These are phyloP conservation scores for Teleogryllus oceanicus DNA, from an alignment of 2,888 invertebrate genomes.

Conservation along the genomic window DNA sequence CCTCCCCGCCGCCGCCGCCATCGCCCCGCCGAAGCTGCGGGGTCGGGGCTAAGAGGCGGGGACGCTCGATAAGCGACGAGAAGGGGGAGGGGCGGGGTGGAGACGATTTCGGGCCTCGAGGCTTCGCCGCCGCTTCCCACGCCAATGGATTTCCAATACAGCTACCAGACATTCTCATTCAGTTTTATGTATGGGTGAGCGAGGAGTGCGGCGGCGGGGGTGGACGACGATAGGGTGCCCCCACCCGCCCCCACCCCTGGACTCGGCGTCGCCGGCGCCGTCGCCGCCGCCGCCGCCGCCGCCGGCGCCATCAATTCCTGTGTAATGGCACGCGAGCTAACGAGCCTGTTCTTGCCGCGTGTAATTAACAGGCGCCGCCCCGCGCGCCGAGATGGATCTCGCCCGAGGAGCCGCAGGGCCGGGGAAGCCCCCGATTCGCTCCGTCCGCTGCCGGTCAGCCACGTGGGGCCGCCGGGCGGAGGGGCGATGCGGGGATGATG, in stretches of 20 bases:
- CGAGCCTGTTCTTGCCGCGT: background rate
- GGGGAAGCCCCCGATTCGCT: background rate
- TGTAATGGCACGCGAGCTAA: conserved; percentile 5
- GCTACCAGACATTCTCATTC: conserved; percentile 11
- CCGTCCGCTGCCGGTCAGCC: too few species aligned
- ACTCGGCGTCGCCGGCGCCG: background rate
- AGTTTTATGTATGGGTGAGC: conserved; percentile 18
- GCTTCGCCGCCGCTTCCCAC: background rate
- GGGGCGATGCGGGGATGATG: background rate
- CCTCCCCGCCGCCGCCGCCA: too few species aligned
- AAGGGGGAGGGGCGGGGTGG: background rate
- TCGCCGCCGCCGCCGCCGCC: background rate
- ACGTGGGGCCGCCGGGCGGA: too few species aligned
- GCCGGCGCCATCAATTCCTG: background rate
- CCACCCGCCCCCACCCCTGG: background rate
- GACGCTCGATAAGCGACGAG: too few species aligned
- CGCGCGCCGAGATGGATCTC: background rate
- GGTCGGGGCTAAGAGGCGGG: too few species aligned
- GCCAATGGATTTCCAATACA: conserved; percentile 18
- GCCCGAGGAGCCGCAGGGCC: background rate
- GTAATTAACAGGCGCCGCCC: background rate
- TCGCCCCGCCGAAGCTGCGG: too few species aligned
- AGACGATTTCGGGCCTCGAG: background rate
- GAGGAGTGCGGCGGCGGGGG: background rate
- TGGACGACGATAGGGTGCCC: background rate